A percentile compares a stretch with the other conserved stretches of the same genome.
Evolutionary conservation across 2,888 invertebrate species (phyloP).

Genomic region (Gortyna flavago): DNA sequence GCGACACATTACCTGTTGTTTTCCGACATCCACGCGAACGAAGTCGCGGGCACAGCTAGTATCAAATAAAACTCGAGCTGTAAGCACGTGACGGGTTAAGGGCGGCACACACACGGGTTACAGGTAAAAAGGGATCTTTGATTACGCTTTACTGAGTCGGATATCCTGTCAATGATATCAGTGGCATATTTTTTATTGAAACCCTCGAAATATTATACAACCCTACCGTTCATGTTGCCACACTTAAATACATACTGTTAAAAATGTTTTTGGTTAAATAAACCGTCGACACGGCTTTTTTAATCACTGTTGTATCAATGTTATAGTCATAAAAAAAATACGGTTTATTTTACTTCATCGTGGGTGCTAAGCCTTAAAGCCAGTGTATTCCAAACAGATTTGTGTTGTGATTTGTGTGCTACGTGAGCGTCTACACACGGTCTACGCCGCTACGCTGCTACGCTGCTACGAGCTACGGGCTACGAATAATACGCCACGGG

Average conservation of each 20-base stretch:
- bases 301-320: constrained; percentile 1
- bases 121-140: constrained; percentile 21
- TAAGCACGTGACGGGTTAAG: constrained; percentile 57
- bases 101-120: constrained; percentile 17
- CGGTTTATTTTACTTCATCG: background rate
- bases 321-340: background rate
- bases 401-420: constrained; percentile 61
- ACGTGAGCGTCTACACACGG: constrained; percentile 66
- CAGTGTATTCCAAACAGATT: constrained; percentile 56
- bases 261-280: background rate
- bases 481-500: constrained; percentile 37
- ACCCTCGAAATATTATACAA: background rate
- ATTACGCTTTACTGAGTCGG: constrained; percentile 23
- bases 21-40: no score
- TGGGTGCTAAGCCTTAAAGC: constrained; percentile 28
- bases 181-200: constrained; percentile 19
- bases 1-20: no score
- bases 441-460: constrained; percentile 63
- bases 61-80: constrained; percentile 61
- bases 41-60: no score
- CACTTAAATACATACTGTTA: background rate
- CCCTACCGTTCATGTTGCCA: background rate
- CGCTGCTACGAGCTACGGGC: constrained; percentile 53
- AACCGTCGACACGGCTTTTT: constrained; percentile 1
- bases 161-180: constrained; percentile 5